Conservation (phyloP, 2,888 invertebrate genomes). For the Polymixis flavicincta region DNA sequence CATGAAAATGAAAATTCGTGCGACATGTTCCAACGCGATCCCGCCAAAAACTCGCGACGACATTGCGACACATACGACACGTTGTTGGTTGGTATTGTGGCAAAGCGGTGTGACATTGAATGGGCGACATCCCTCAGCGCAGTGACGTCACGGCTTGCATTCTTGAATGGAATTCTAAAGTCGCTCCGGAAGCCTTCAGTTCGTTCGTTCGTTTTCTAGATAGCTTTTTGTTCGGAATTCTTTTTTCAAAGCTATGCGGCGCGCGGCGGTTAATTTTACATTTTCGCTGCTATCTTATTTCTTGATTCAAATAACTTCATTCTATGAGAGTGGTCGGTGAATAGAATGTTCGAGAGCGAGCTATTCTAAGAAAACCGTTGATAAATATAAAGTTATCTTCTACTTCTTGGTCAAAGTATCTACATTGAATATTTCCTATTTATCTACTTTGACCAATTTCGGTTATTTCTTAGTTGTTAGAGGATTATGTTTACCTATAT, state of each 20-base stretch:
- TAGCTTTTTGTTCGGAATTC: slow-evolving; percentile 42
- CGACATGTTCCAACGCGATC: too few species aligned
- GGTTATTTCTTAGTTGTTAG: not conserved
- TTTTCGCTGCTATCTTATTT: slow-evolving; percentile 20
- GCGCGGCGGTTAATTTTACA: slow-evolving; percentile 33
- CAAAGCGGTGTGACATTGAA: slow-evolving; percentile 28
- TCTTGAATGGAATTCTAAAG: slow-evolving; percentile 47
- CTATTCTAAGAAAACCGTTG: not conserved
- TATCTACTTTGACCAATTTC: too few species aligned
- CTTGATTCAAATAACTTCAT: slow-evolving; percentile 5
- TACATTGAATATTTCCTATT: too few species aligned
- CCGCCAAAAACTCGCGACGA: too few species aligned
- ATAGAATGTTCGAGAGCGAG: not conserved
- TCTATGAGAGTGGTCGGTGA: not conserved
- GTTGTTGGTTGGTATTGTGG: slow-evolving; percentile 15
- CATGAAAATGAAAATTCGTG: too few species aligned
- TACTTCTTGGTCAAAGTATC: not conserved
- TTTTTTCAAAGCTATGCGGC: slow-evolving; percentile 8
- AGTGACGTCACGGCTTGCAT: slow-evolving; percentile 22
- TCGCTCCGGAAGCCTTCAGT: slow-evolving; percentile 40
- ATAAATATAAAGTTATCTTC: not conserved
- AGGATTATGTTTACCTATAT: too few species aligned
- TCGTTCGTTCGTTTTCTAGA: slow-evolving; percentile 49
- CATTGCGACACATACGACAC: slow-evolving; percentile 12
- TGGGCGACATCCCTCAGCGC: slow-evolving; percentile 39